A percentile compares a stretch with the other conserved stretches of the same genome.
phyloP scores from a whole-genome alignment of 2,113 vertebrate species.

The Baryphthengus martii region DNA sequence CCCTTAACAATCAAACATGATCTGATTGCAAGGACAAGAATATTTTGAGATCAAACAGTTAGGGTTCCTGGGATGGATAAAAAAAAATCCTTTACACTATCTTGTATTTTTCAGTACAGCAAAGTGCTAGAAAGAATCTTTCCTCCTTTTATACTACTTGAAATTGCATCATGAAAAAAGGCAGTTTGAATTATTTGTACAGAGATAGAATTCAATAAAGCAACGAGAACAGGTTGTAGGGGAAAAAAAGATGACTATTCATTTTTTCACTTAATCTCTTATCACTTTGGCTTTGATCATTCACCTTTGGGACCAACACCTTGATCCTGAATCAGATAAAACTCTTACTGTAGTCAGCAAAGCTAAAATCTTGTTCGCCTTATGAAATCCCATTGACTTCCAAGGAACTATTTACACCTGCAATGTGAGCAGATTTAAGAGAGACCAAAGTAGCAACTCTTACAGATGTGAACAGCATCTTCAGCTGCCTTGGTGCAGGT shows the following conservation, averaged over 20 bases:
- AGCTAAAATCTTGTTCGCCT: not conserved
- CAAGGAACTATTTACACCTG: not conserved
- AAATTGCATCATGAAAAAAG: not conserved
- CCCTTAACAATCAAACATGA: not conserved
- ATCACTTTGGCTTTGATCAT: slow-evolving; percentile 7
- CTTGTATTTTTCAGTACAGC: not conserved
- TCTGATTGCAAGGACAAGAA: not conserved
- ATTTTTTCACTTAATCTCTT: slow-evolving; percentile 20
- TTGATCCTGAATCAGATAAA: not conserved
- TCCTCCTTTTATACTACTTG: not conserved
- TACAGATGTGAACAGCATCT: not conserved
- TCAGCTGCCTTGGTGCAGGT: not conserved
- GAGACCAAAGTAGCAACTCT: not conserved
- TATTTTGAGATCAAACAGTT: not conserved
- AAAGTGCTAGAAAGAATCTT: not conserved
- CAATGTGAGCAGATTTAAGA: not conserved
- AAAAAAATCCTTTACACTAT: not conserved
- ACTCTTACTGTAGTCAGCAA: slow-evolving; percentile 27
- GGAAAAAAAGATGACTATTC: slow-evolving; percentile 11
- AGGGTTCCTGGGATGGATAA: not conserved
- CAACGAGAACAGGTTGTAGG: not conserved
- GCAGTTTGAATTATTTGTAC: not conserved
- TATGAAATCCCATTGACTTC: not conserved
- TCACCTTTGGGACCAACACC: not conserved
- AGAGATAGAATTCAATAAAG: not conserved